Base-by-base conservation (phyloP, 2,888 invertebrate genomes). In the Drosophila engyochracea region DNA sequence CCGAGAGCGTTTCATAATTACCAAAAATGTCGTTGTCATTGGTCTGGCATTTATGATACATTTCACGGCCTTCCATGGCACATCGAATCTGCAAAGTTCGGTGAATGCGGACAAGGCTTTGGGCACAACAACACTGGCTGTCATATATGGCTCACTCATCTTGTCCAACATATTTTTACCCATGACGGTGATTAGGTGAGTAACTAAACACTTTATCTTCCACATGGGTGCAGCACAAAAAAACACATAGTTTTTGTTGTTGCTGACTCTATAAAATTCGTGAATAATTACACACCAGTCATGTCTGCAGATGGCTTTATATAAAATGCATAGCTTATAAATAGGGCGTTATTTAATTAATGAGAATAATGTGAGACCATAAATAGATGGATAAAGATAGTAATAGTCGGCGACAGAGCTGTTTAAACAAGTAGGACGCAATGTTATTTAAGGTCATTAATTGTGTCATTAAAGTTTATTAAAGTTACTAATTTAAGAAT, bases 31-130 rank as follows among this genome's bases (percentile, higher is more conserved):
- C 52, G 93, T 97, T 74, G 95, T 98, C 44, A 95, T 98, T 60
- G 97, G 98, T 3, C 94, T 97, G 72, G 97, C 97, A 0, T 98
- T 98, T 93, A 97, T 98, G 96, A 95, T 98, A 83, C 97, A 97
- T 82, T 97, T 99, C 94, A 98, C 98, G 1, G 98, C 98, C 7
- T 99, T 98, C 93, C 97, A 97, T 93, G 97, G 97, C 6, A 95
- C 97, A 2, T 96, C 97, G 59, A 97, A 97, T 93, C 94, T 97
- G 49, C 97, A 97, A 93, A 97, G 97, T 91, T 97, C 97, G 0
- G 95, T 98, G 64, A 97, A 98, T 93, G 95, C 96, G 25, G 96
- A 97, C 88, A 96, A 95, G 2, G 96, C 97, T 0, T 94, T 98
- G 2, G 98, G 98, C 4, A 96, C 97, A 3, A 96, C 96, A 81